Evolutionary conservation across 2,797 vertebrate species (phyloP), one percentile per base, ranked within the genome.

Genomic region (Peromyscus nudipes): DNA sequence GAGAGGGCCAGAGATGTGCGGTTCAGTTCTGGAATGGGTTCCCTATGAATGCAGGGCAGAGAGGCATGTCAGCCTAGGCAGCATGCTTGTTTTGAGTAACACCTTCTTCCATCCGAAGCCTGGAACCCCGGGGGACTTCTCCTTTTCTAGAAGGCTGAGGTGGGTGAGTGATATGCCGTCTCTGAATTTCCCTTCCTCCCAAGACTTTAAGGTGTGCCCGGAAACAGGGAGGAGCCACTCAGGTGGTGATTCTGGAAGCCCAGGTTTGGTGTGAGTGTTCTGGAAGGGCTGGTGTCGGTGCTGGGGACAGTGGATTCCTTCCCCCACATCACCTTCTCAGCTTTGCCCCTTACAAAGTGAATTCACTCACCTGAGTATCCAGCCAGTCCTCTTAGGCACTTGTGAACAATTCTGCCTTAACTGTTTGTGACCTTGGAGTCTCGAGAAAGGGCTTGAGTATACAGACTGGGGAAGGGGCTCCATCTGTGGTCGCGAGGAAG

Each of bases 91-190:
- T 85, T 31, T 27, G 82, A n/a, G 65, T 60, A 10, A 2, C 8
- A 40, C 2, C 4, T 86, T 65, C 57, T 95, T 62, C 31, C 71
- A 27, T 27, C 52, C 12, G n/a, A 27, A 4, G 17, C 4, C 43
- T 29, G 29, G 49, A 19, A 8, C 52, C 25, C 71, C 14, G 27
- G 62, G 49, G 62, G 52, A 8, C 21, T 79, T 25, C 81, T 21
- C 75, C 6, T 0, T 31, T 46, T 34, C 76, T 40, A 64, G 82
- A 73, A 60, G 25, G 0, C 1, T 5, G 65, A 43, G 40, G 77
- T 55, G 62, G 46, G 3, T 79, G 73, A 6, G 21, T 86, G 52
- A 29, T 11, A 8, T 0, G 0, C 2, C 1, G 1, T 21, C 34
- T 81, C 73, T n/a, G 7, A 14, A 8, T 40, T 37, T 29, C 40